A percentile compares a stretch with the other conserved stretches of the same genome.
Conservation (phyloP, 2,888 invertebrate species). For the Lysandra coridon region DNA sequence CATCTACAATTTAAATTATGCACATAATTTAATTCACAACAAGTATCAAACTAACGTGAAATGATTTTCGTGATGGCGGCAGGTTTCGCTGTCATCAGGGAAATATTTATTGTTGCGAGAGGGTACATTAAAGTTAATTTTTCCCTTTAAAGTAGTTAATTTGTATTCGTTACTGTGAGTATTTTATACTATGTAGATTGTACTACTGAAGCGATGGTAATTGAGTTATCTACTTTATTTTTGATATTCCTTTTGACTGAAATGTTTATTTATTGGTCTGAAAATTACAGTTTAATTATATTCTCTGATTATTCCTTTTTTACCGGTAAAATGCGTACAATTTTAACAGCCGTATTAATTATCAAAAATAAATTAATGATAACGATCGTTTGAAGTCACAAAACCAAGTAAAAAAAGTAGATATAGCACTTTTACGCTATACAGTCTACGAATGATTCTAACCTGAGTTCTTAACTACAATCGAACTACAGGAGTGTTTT, state of each 20-base stretch:
- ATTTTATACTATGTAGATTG: not conserved
- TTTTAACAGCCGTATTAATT: no score
- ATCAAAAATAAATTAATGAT: no score
- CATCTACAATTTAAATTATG: constrained; percentile 41
- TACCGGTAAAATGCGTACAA: no score
- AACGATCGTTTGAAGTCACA: not conserved
- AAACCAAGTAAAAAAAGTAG: not conserved
- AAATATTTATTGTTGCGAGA: not conserved
- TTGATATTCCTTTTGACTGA: no score
- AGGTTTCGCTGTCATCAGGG: constrained; percentile 1
- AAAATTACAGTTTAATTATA: no score
- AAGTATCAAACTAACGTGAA: constrained; percentile 4
- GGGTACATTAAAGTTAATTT: not conserved
- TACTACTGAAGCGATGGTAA: no score
- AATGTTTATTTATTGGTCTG: no score
- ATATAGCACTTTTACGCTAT: not conserved
- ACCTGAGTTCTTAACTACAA: not conserved
- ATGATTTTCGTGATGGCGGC: constrained; percentile 7
- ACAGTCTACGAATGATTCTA: not conserved
- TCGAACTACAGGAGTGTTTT: not conserved
- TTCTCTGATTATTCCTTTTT: no score
- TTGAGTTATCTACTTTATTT: no score
- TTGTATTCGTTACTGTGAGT: not conserved
- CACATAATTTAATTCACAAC: constrained; percentile 11
- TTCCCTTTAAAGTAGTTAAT: not conserved